Base-by-base conservation (phyloP, 1,140 invertebrate genomes). In the Zaprionus ghesquierei region DNA sequence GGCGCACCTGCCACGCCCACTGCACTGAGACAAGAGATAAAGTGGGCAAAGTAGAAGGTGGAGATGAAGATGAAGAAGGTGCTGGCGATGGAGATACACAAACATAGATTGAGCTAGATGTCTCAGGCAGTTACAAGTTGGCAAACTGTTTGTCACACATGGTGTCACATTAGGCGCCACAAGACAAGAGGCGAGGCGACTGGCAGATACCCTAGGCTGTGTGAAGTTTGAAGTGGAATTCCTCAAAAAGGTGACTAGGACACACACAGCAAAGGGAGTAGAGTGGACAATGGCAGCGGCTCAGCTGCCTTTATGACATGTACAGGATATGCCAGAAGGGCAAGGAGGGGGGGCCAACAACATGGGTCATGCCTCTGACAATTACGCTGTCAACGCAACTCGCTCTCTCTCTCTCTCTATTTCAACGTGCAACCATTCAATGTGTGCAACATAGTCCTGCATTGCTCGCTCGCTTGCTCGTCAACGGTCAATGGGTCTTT, bases 141-240 rank as follows among this genome's bases (percentile, higher is more conserved):
- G 59, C 54, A 77, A 76, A 60, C 69, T 69, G 69, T 79, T 78
- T 62, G 75, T 69, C 62, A 41, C 75, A 78, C 69, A 78, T 79
- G 75, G 50, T 69, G 44, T 69, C 50, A 59, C 64, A 72, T 66
- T 66, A 72, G 35, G 65, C 56, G 35, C 50, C 23, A 51, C 15
- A 50, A 8, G 13, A 15, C 5, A 33, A 33, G 3, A 1, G 2
- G 2, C 9, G 27, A 2, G 22, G 12, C 44, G 59, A 61, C 59
- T 22, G 22, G 5, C 44, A 22, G 0, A 25, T 35, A 51, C 59
- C 59, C 59, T 49, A 6, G 4, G 22, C 15, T 31, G 10, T 2
- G n/a, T 29, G 29, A 29, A 33, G 10, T 10, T 33, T 10, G 31
- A 33, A 10, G 13, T 33, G 10, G 29, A 31, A n/a, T n/a, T n/a